Base-by-base conservation (phyloP, 2,888 invertebrate genomes). In the Dicranocentrus wangi region DNA sequence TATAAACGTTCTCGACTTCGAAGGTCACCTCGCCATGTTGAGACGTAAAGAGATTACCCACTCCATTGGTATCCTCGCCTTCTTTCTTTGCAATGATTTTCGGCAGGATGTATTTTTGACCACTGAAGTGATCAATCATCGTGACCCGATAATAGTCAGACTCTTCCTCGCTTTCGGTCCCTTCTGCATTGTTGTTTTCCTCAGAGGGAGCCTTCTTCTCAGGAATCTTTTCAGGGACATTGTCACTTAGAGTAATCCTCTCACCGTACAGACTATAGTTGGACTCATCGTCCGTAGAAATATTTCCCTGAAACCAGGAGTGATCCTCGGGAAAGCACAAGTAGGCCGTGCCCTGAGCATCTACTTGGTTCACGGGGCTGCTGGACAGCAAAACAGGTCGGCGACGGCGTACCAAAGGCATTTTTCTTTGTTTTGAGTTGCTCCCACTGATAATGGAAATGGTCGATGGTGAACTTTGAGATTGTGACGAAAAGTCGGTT, bases 251-350 rank as follows among this genome's bases (percentile, higher is more conserved):
- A 13, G 47, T 23, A 8, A 80, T 71, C 21, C 73, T 65, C 25
- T 82, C 79, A 58, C 88, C 88, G 32, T 82, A 84, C 25, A 88
- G 65, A 23, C 85, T 86, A 83, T 87, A 88, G 72, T 87, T 86
- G 19, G 87, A 86, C 25, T 87, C 86, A 66, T 87, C 87, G 10
- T 86, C 85, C 5, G 86, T 84, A 17, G 83, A 79, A 25, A 88
- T 85, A 53, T 86, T 86, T 8, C 88, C 88, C 81, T 87, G 87
- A 70, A 88, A 88, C 87, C 87, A 87, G 27, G 87, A 83, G 32
- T 86, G 85, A 55, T 87, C 87, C 39, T 85, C 85, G 32, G 86
- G 83, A 69, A 87, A 87, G 66, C 87, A 88, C 47, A 88, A 84
- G 65, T 86, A 86, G 0, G 87, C 87, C 1, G 82, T 61, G 17